Percentiles rank a stretch among this genome's conserved stretches.
Evolutionary conservation across 2,113 vertebrate species (phyloP).

Genomic region (Trochalopteron elliotii): DNA sequence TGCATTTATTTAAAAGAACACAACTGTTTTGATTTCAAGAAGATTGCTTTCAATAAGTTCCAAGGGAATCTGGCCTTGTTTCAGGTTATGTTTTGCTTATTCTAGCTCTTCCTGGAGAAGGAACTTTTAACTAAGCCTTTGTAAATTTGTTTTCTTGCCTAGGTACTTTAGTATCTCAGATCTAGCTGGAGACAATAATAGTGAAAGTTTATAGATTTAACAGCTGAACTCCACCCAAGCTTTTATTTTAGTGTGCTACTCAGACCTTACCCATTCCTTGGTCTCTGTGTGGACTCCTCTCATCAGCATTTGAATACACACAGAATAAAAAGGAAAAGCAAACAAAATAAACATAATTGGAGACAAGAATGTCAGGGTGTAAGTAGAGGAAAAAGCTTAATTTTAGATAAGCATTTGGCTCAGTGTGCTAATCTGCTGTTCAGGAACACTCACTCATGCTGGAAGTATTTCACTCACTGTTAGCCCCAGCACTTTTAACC

Average conservation of each 20-base stretch:
- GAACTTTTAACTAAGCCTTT: not conserved
- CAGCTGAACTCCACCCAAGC: conserved; percentile 8
- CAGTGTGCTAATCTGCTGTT: not conserved
- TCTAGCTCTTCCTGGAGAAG: conserved; percentile 7
- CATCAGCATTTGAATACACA: not conserved
- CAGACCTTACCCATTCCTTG: not conserved
- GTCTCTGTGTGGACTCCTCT: not conserved
- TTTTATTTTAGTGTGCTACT: not conserved
- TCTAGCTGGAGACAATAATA: not conserved
- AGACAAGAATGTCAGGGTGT: not conserved
- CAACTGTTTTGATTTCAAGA: not conserved
- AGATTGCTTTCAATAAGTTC: not conserved
- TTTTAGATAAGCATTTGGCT: not conserved
- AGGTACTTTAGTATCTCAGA: not conserved
- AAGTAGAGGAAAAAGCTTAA: not conserved
- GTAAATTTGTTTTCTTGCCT: conserved; percentile 20
- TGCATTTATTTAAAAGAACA: not conserved
- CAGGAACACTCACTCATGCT: not conserved
- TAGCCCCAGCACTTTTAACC: rapidly evolving
- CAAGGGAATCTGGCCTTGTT: not conserved
- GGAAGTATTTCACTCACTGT: not conserved
- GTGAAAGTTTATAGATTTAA: not conserved
- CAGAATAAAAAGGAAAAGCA: not conserved
- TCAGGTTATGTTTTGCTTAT: not conserved
- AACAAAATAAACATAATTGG: not conserved